Evolutionary conservation across 2,113 vertebrate genomes (phyloP), one percentile per base, ranked within the genome.

Genomic region (Butorides virescens): DNA sequence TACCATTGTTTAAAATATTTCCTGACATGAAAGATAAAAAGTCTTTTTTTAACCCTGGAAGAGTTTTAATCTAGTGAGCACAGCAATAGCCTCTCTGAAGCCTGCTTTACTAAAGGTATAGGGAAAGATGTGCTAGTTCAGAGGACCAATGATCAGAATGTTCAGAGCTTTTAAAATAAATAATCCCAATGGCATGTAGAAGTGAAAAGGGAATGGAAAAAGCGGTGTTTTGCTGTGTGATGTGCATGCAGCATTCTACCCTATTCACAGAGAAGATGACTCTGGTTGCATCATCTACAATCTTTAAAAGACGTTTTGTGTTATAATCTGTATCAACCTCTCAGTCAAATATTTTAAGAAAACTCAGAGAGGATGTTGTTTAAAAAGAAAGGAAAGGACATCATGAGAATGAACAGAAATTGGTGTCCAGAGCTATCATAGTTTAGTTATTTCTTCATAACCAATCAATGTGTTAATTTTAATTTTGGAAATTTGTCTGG

Each of bases 181-280:
- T 67, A 77, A 34, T 7, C 5, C 4, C 2, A 58, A n/a, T 23
- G 17, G 14, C 14, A 62, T 12, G 18, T 1, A 75, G 56, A 88
- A 82, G 8, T 42, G 7, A 78, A 78, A 25, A 66, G 3, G 2
- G 15, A 78, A 56, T 36, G 23, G 18, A 8, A 77, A 79, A 73
- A 70, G 2, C 17, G 18, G 13, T 12, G 1, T 13, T 85, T 58
- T 15, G 0, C 15, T 20, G 1, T 26, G 6, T 39, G 15, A 39
- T 39, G 3, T 34, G 2, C 14, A 56, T 55, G 7, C 36, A 62
- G 2, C 3, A 37, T 46, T 71, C 42, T 56, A 42, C 11, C 6
- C 2, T 49, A 39, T 36, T 70, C 30, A 34, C 7, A 58, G 25
- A 46, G 11, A 8, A 76, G 46, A 53, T 5, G 7, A 3, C 5